Evolutionary conservation across 2,888 invertebrate genomes (phyloP).

Genomic region (Anthophora plumipes): DNA sequence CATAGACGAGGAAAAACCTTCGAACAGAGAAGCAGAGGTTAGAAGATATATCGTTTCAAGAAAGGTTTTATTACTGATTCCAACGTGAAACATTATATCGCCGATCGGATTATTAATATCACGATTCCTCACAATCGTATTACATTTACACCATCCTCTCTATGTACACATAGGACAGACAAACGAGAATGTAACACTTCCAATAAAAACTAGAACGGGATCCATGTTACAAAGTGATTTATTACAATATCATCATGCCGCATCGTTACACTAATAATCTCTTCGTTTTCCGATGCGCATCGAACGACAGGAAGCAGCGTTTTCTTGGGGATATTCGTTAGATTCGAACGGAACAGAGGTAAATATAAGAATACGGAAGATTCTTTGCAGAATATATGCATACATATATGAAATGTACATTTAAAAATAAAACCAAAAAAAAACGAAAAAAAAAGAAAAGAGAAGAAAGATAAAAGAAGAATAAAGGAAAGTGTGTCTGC

Average conservation of each 20-base stretch:
- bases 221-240: not conserved
- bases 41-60: not conserved
- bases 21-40: not conserved
- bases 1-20: not conserved
- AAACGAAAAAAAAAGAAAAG: not conserved
- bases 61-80: constrained; percentile 7
- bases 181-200: not conserved
- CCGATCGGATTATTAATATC: not conserved
- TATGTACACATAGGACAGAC: not conserved
- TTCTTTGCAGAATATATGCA: not conserved
- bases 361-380: not conserved
- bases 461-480: not conserved
- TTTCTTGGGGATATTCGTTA: not conserved
- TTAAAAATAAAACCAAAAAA: not conserved
- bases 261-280: not conserved
- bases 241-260: not conserved
- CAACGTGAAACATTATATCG: not conserved
- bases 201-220: not conserved
- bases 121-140: not conserved
- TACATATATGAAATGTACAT: not conserved
- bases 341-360: not conserved
- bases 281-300: not conserved
- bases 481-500: not conserved
- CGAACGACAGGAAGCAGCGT: not conserved
- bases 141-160: not conserved